Base-by-base conservation (phyloP, 2,888 invertebrate species). In the Drosophila longiperda region DNA sequence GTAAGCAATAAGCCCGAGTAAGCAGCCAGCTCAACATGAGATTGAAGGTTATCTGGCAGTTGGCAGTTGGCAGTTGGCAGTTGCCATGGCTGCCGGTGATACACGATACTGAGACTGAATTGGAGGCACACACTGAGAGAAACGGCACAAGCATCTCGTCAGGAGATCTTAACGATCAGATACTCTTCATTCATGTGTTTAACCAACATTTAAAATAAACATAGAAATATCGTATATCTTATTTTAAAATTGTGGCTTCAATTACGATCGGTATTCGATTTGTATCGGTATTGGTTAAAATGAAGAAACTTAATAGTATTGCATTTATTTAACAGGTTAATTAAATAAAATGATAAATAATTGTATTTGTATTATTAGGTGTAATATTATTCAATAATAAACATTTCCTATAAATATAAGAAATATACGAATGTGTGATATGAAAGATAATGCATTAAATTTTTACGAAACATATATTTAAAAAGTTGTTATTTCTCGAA, bases 1-100 rank as follows among this genome's bases (percentile, higher is more conserved):
- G 49, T 49, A 9, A 45, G 40, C 52, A 36, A 11, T 60, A 1
- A 40, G 60, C 61, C 45, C 12, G 45, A 50, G 38, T 20, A 3
- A 60, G 23, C 65, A 60, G 42, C 23, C 9, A 54, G 69, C 74
- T 74, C 12, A 66, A 54, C 53, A 34, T 50, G 49, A 73, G 62
- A 68, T 50, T 69, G 75, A 79, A 77, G 78, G 78, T 74, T 58
- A 75, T 50, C 42, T 59, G 50, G 54, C 73, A 38, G 54, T 54
- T 45, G 63, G 55, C 69, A 71, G 26, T 26, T 26, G 26, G 26
- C 26, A 26, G 29, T 29, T 59, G 50, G 54, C 73, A 38, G 38
- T 54, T 45, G 63, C 62, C 69, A 71, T 45, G 71, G 55, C 45
- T 62, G 73, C 36, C 53, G 49, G 26, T 42, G 73, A 61, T 40